phyloP scores from a whole-genome alignment of 2,113 vertebrate genomes.

The Paradisaea rubra region DNA sequence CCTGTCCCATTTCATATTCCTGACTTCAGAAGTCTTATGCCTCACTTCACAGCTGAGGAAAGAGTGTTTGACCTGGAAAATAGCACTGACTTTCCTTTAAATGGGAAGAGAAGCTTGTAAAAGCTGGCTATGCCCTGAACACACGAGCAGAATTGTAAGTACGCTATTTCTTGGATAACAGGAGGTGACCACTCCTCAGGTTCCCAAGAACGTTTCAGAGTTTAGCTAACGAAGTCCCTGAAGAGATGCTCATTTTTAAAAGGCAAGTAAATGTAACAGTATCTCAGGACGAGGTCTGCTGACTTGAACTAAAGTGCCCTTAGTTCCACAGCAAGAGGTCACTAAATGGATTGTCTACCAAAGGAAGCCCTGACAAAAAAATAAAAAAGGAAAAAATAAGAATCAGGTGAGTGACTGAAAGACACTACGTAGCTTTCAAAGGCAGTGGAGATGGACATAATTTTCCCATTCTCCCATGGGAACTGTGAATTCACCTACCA shows the following conservation, averaged over 20 bases:
- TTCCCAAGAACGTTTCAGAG: background rate
- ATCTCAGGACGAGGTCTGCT: background rate
- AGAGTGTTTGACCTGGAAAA: background rate
- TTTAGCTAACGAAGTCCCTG: background rate
- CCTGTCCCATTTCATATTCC: background rate
- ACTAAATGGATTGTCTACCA: conserved; percentile 5
- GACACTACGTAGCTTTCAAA: background rate
- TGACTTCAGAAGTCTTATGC: background rate
- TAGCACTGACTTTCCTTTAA: background rate
- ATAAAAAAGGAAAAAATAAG: background rate
- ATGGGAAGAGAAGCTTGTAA: background rate
- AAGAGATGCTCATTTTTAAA: background rate
- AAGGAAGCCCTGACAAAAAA: background rate
- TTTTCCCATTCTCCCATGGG: background rate
- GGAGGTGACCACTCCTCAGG: background rate
- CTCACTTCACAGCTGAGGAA: background rate
- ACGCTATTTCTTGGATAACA: background rate
- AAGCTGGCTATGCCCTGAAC: background rate
- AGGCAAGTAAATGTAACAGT: background rate
- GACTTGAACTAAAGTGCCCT: conserved; percentile 28
- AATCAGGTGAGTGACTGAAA: background rate
- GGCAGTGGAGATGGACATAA: background rate
- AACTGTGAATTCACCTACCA: background rate
- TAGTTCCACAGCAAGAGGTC: background rate
- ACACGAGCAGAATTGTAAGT: background rate